Evolutionary conservation across 2,888 invertebrate species (phyloP), one percentile per base, ranked within the genome.

Genomic region (Xestia xanthographa): DNA sequence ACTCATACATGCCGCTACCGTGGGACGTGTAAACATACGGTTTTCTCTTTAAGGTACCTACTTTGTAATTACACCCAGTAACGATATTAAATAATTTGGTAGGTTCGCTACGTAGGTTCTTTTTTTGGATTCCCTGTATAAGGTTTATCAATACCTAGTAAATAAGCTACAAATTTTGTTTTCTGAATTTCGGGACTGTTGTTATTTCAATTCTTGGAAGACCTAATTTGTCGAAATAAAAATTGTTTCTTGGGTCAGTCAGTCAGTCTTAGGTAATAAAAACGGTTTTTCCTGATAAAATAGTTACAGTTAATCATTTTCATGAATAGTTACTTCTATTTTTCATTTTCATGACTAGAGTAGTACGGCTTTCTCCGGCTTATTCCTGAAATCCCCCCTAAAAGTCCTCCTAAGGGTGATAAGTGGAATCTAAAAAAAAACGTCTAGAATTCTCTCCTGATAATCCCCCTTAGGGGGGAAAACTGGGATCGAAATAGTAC

Each of bases 161-260:
- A 60, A 34, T n/a, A 60, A 48, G 38, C 66, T 53, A 29, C 53
- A 43, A 45, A 48, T 73, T 48, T 26, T 43, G 12, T 58, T 34
- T 71, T 48, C 38, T 38, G 58, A 58, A 34, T 11, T 58, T 45
- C 45, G 45, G 11, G 11, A 70, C 11, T 71, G 26, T 38, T 56
- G 56, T 69, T 58, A 20, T 58, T 48, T 71, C 26, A 45, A 60
- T 60, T 71, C 38, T 60, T 20, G 41, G 5, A 3, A 60, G 38
- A 34, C 68, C 6, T 68, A 50, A 29, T 45, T 48, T 72, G 45
- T 11, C 38, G n/a, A 56, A 70, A 29, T 75, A 75, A 75, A 29
- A 48, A n/a, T 58, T 45, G 26, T 26, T 74, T 26, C 26, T 63
- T 43, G 12, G 22, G 45, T 41, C 45, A 56, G 45, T 34, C 34